A percentile compares a stretch with the other conserved stretches of the same genome.
phyloP scores from a whole-genome alignment of 2,797 vertebrate genomes.

The Melanogrammus aeglefinus region DNA sequence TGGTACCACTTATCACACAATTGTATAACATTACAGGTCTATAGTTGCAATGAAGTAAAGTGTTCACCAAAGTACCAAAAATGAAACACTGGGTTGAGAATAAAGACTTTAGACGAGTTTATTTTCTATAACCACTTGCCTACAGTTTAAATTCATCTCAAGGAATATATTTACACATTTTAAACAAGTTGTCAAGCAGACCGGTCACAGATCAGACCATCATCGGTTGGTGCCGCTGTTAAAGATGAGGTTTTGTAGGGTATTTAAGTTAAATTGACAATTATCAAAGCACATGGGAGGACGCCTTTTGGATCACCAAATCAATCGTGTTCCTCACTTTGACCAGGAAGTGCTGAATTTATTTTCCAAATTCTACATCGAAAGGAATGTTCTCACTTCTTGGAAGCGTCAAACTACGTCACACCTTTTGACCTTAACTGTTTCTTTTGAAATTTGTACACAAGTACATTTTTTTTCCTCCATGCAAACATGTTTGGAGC shows the following conservation, averaged over 20 bases:
- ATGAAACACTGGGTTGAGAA: background rate
- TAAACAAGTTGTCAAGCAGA: conserved; percentile 55
- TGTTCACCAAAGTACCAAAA: too few relatives aligned
- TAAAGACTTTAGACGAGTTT: conserved; percentile 1
- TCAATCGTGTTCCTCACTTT: conserved; percentile 32
- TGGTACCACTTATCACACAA: background rate
- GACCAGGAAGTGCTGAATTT: conserved; percentile 41
- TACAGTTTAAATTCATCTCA: conserved; percentile 40
- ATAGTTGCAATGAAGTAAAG: background rate
- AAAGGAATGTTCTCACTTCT: conserved; percentile 72
- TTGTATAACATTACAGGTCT: background rate
- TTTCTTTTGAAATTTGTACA: conserved; percentile 55
- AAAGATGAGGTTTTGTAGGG: conserved; percentile 55
- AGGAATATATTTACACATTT: conserved; percentile 36
- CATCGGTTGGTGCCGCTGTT: conserved; percentile 28
- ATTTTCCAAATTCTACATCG: conserved; percentile 45
- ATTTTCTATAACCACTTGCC: conserved; percentile 38
- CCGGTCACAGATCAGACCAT: conserved; percentile 36
- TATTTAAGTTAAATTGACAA: background rate
- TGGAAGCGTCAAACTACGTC: conserved; percentile 60
- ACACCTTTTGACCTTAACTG: conserved; percentile 38
- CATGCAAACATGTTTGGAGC: conserved; percentile 45
- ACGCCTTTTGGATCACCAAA: conserved; percentile 28
- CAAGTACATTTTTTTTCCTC: conserved; percentile 56
- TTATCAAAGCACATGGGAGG: background rate